Conservation (phyloP, 2,113 vertebrate species). For the Perognathus longimembris region DNA sequence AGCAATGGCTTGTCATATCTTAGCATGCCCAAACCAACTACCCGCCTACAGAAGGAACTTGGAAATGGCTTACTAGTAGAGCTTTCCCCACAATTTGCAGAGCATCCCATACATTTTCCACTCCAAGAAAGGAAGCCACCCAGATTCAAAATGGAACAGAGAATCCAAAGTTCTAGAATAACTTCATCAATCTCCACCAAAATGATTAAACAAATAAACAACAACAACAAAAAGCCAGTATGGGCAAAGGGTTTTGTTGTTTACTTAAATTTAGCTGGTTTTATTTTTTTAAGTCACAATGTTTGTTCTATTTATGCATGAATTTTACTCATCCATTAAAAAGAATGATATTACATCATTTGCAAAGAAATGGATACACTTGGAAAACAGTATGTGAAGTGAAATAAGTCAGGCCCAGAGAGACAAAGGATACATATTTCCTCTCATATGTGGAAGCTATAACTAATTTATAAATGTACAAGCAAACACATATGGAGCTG, state of each 20-base stretch:
- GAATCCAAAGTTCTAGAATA: neutral
- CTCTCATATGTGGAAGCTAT: too few relatives aligned
- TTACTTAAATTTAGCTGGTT: too few relatives aligned
- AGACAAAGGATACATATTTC: too few relatives aligned
- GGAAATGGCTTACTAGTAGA: neutral
- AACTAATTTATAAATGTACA: too few relatives aligned
- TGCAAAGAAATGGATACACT: too few relatives aligned
- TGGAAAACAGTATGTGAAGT: too few relatives aligned
- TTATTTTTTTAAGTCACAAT: neutral
- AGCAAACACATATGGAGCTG: too few relatives aligned
- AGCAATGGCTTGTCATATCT: neutral
- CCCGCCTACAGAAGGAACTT: neutral
- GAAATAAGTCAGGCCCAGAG: too few relatives aligned
- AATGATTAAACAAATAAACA: neutral
- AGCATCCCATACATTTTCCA: neutral
- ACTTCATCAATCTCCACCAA: neutral
- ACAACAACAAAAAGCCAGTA: too few relatives aligned
- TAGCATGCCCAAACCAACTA: too few relatives aligned
- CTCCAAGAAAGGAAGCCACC: neutral
- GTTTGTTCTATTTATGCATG: neutral
- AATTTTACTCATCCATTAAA: too few relatives aligned
- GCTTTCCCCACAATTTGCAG: neutral
- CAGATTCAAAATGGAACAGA: rapidly evolving
- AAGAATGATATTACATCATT: too few relatives aligned
- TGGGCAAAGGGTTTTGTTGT: neutral